Evolutionary conservation across 2,113 vertebrate species (phyloP).

Genomic region (Bothrops jararaca): DNA sequence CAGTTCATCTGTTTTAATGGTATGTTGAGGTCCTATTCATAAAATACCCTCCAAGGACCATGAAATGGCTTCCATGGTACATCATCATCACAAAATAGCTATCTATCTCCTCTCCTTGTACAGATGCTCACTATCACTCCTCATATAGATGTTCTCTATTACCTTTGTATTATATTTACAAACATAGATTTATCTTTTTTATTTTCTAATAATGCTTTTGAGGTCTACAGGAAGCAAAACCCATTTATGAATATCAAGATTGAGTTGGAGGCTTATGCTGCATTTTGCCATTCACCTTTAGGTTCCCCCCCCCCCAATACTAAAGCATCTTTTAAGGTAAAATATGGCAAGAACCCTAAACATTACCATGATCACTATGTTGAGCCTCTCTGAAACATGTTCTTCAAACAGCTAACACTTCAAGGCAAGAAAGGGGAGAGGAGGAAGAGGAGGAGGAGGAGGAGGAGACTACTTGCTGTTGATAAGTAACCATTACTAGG

Average conservation of each 20-base stretch:
- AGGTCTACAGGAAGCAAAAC: neutral
- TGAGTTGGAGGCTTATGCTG: neutral
- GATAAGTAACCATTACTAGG: neutral
- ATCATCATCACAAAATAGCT: neutral
- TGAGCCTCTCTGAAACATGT: neutral
- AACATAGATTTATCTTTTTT: neutral
- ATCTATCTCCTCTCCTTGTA: neutral
- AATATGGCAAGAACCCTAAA: neutral
- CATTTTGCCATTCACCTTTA: neutral
- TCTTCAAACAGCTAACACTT: neutral
- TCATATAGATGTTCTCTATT: neutral
- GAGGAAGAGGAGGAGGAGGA: neutral
- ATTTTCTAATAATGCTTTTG: neutral
- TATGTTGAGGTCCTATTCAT: neutral
- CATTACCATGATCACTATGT: neutral
- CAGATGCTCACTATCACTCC: neutral
- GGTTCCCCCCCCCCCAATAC: neutral
- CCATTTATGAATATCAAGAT: neutral
- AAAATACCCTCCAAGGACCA: neutral
- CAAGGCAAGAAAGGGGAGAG: neutral
- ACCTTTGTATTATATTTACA: neutral
- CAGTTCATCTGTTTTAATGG: neutral
- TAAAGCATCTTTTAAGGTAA: neutral
- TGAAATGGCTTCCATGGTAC: neutral
- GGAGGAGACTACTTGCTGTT: neutral